phyloP scores from a whole-genome alignment of 2,113 vertebrate species.

The Seriola dumerili region DNA sequence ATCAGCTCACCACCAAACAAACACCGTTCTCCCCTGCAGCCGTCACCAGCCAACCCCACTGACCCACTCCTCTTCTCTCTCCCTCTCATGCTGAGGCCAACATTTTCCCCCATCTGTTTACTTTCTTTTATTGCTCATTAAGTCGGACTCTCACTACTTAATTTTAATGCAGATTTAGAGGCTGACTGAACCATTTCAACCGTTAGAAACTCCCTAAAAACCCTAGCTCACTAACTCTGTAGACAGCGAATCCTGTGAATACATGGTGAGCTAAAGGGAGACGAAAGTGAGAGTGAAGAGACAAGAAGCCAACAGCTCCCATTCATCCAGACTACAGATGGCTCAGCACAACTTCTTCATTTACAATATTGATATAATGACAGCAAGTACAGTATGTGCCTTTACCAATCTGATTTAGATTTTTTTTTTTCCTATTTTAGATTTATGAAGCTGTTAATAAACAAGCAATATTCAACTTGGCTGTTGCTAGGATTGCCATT shows the following conservation, averaged over 20 bases:
- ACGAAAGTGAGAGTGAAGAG: slow-evolving; percentile 35
- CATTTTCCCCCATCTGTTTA: slow-evolving; percentile 12
- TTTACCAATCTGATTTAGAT: background rate
- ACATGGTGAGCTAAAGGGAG: slow-evolving; percentile 12
- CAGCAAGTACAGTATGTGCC: background rate
- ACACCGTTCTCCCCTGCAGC: slow-evolving; percentile 41
- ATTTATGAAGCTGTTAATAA: background rate
- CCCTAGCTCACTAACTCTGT: slow-evolving; percentile 5
- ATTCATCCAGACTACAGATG: slow-evolving; percentile 5
- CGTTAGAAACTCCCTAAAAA: background rate
- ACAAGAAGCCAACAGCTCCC: slow-evolving; percentile 14
- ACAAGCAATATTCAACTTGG: background rate
- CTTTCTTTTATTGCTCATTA: slow-evolving; percentile 38
- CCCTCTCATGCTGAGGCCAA: background rate
- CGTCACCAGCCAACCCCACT: slow-evolving; percentile 41
- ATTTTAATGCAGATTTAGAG: slow-evolving; percentile 39
- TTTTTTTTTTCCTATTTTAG: background rate
- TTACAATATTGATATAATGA: background rate
- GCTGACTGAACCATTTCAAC: slow-evolving; percentile 6
- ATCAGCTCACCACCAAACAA: slow-evolving; percentile 64
- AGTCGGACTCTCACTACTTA: slow-evolving; percentile 9
- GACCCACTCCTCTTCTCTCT: slow-evolving; percentile 30
- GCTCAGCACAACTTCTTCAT: background rate
- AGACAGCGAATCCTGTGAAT: slow-evolving; percentile 35
- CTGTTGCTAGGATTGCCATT: background rate